Conservation (phyloP, 2,113 vertebrate species). For the Channa argus region DNA sequence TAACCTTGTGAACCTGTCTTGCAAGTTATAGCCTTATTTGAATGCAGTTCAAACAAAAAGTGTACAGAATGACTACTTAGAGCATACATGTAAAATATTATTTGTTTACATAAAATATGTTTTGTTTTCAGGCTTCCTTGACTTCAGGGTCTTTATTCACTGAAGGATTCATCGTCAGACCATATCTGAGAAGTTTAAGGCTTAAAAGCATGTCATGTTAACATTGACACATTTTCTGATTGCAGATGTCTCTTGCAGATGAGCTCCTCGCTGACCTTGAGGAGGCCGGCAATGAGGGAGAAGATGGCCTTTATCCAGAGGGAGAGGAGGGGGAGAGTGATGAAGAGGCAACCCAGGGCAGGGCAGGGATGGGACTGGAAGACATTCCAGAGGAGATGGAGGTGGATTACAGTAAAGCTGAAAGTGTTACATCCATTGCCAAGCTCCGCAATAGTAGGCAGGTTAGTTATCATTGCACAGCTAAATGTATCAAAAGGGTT, state of each 20-base stretch:
- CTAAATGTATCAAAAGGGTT: too few relatives aligned
- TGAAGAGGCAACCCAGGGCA: conserved; percentile 79
- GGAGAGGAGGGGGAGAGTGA: conserved; percentile 89
- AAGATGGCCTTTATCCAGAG: conserved; percentile 87
- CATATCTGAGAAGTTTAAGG: not conserved
- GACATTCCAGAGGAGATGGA: conserved; percentile 93
- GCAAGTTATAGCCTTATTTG: too few relatives aligned
- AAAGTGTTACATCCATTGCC: conserved; percentile 90
- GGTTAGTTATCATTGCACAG: conserved; percentile 70
- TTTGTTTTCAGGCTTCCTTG: too few relatives aligned
- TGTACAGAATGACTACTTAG: too few relatives aligned
- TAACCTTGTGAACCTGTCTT: too few relatives aligned
- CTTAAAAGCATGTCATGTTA: not conserved
- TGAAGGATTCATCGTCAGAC: not conserved
- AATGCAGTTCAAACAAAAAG: too few relatives aligned
- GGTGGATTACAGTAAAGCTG: conserved; percentile 87
- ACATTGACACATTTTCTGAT: not conserved
- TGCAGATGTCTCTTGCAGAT: conserved; percentile 91
- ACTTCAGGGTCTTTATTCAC: too few relatives aligned
- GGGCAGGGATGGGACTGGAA: conserved; percentile 80
- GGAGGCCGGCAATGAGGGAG: conserved; percentile 91
- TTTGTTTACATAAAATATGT: too few relatives aligned
- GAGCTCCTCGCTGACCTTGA: conserved; percentile 93
- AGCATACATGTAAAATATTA: too few relatives aligned
- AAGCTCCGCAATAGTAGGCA: conserved; percentile 92